phyloP scores from a whole-genome alignment of 1,140 invertebrate species.

The Brachionus rotundiformis region DNA sequence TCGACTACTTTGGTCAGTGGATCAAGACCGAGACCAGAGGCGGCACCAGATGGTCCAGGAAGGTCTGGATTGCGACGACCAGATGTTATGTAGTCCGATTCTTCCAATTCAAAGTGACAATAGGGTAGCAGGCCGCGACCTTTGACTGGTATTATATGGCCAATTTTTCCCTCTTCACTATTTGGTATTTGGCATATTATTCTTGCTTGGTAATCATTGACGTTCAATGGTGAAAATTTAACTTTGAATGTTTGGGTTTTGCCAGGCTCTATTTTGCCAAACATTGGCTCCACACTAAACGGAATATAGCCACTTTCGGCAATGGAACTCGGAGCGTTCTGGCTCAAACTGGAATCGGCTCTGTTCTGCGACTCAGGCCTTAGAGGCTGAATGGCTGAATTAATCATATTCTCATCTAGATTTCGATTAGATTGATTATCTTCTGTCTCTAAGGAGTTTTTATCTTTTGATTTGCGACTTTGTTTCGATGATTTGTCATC shows the following conservation, averaged over 20 bases:
- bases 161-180: slow-evolving; percentile 47
- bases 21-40: slow-evolving; percentile 61
- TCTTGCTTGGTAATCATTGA: slow-evolving; percentile 62
- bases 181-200: slow-evolving; percentile 57
- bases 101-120: slow-evolving; percentile 64
- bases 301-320: slow-evolving; percentile 59
- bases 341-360: background rate
- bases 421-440: background rate
- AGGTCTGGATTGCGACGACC: slow-evolving; percentile 61
- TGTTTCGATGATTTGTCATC: background rate
- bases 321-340: slow-evolving; percentile 33
- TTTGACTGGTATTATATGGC: slow-evolving; percentile 59
- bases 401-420: slow-evolving; percentile 14
- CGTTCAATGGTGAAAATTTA: slow-evolving; percentile 64
- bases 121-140: slow-evolving; percentile 62
- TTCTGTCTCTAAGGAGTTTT: background rate
- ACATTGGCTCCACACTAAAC: slow-evolving; percentile 60
- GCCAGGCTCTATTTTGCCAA: slow-evolving; percentile 59
- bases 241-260: slow-evolving; percentile 58
- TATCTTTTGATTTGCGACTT: slow-evolving; percentile 31
- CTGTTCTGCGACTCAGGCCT: background rate
- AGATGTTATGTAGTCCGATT: slow-evolving; percentile 62
- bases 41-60: slow-evolving; percentile 59
- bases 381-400: slow-evolving; percentile 11
- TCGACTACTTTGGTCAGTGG: slow-evolving; percentile 63